Evolutionary conservation across 1,140 invertebrate species (phyloP).

Genomic region (Pachypeltis micranthus): DNA sequence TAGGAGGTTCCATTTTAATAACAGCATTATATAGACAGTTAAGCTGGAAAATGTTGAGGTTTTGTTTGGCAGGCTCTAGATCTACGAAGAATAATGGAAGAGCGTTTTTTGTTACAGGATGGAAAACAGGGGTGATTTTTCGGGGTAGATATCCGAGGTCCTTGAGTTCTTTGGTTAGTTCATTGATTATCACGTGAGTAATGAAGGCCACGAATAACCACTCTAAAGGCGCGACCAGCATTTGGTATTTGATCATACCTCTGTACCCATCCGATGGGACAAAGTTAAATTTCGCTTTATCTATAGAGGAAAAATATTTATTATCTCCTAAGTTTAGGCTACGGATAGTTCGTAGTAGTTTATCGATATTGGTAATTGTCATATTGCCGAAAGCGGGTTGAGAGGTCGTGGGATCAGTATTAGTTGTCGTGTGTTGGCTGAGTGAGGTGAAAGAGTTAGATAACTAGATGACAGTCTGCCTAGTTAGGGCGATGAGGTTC

Average conservation of each 20-base stretch:
- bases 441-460: too few relatives aligned
- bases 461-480: too few relatives aligned
- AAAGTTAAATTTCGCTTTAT: background rate
- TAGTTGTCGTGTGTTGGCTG: too few relatives aligned
- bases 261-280: background rate
- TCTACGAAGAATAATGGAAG: slow-evolving; percentile 31
- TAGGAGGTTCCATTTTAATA: slow-evolving; percentile 29
- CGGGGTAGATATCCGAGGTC: slow-evolving; percentile 5
- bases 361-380: background rate
- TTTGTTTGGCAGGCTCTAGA: slow-evolving; percentile 30
- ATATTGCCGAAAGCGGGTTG: too few relatives aligned
- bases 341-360: background rate
- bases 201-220: slow-evolving; percentile 31
- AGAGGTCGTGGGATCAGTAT: too few relatives aligned
- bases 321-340: background rate
- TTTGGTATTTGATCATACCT: slow-evolving; percentile 16
- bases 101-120: slow-evolving; percentile 23
- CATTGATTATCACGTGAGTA: slow-evolving; percentile 25
- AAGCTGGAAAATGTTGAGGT: slow-evolving; percentile 31
- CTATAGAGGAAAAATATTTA: background rate
- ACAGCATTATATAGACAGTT: slow-evolving; percentile 28
- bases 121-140: background rate
- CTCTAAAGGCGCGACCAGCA: slow-evolving; percentile 30
- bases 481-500: too few relatives aligned
- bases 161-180: slow-evolving; percentile 28